Base-by-base conservation (phyloP, 2,113 vertebrate genomes). In the Otus sunia region DNA sequence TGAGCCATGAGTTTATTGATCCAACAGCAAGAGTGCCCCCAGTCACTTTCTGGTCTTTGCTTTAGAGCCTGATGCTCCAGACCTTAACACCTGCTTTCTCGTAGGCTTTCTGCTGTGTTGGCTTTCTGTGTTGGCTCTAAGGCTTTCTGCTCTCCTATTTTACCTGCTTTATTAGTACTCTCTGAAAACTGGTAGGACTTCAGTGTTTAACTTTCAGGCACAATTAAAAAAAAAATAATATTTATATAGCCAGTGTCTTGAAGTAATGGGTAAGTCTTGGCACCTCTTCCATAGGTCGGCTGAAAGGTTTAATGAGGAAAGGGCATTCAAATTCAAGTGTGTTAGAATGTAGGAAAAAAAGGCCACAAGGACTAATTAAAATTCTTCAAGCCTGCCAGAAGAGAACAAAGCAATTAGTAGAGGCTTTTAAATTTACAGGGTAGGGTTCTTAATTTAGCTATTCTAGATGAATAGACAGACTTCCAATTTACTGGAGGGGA, bases 361-460 rank as follows among this genome's bases (percentile, higher is more conserved):
- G 15, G 37, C 29, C 60, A 53, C 30, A 78, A 85, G 30, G 88
- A 50, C 20, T 64, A 85, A 93, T 82, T 73, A 88, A 76, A 92
- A 66, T 93, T 68, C 71, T 86, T 92, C 53, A 69, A 69, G 67
- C 55, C 45, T 88, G 30, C 67, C 63, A 75, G 71, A 52, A 94
- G 52, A 90, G 43, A 92, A 69, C 53, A 88, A 90, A 83, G 58
- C 58, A 76, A 80, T 94, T 94, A 82, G 62, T 27, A 75, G 56
- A 73, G 45, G 16, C 16, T 93, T 96, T 85, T 49, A 68, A 82
- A 88, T 37, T 69, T 91, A 60, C 2, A 17, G 80, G 52, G 39
- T 18, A 56, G 39, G 15, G 53, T 68, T 75, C 56, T 78, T 55
- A 75, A 64, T 81, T 89, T 63, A 62, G n/a, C 52, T 67, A 6